Conservation (phyloP, 1,140 invertebrate genomes). For the Drosophila seguyi region DNA sequence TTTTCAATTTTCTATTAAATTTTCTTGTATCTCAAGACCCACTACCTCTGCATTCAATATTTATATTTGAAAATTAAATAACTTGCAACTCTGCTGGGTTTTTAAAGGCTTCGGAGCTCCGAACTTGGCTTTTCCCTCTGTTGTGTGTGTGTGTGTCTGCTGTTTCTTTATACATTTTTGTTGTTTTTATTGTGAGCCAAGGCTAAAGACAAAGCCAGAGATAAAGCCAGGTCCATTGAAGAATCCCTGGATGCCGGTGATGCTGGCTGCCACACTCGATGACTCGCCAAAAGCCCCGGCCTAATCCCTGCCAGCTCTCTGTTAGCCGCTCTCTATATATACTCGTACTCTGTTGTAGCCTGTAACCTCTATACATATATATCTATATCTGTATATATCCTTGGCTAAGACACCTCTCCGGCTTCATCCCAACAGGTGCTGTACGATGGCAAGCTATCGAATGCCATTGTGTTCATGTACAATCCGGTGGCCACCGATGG, state of each 20-base stretch:
- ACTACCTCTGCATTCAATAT: neutral
- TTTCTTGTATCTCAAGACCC: neutral
- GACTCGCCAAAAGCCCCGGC: constrained; percentile 57
- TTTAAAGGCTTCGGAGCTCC: neutral
- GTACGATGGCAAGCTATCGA: constrained; percentile 98
- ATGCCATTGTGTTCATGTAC: constrained; percentile 99
- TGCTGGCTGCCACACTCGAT: constrained; percentile 47
- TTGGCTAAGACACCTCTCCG: neutral
- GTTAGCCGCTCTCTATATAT: neutral
- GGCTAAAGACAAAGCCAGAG: constrained; percentile 41
- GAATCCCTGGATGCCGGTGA: neutral
- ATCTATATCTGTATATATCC: neutral
- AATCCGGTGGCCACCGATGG: constrained; percentile 99
- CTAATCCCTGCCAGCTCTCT: constrained; percentile 49
- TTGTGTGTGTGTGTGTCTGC: constrained; percentile 7
- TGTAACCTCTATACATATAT: neutral
- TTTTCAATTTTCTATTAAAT: too few relatives aligned
- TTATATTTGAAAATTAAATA: neutral
- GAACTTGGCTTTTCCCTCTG: constrained; percentile 5
- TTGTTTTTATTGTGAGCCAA: constrained; percentile 24
- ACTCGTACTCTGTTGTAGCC: neutral
- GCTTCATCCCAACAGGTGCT: constrained; percentile 90
- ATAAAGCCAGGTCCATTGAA: constrained; percentile 25
- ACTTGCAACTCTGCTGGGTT: constrained; percentile 7
- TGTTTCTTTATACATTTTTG: neutral